Evolutionary conservation across 2,113 vertebrate genomes (phyloP), one percentile per base, ranked within the genome.

Genomic region (Hydropotes inermis): DNA sequence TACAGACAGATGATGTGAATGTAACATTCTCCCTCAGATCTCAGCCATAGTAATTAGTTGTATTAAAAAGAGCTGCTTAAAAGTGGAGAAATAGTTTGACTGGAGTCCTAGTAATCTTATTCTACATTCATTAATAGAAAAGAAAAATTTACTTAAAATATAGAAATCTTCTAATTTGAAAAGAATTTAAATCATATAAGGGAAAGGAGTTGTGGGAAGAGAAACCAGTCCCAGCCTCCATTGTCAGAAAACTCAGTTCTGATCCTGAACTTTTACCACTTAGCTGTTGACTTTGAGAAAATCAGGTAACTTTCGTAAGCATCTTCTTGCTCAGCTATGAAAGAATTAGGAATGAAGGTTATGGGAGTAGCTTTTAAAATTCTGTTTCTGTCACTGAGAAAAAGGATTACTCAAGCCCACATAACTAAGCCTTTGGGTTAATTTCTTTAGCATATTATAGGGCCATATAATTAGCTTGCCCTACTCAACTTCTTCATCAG

Each of bases 121-220:
- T 54, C 33, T 93, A 6, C n/a, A 12, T 43, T 89, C 23, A 83
- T 54, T 84, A 91, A 84, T n/a, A 57, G 12, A 91, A 97, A 64
- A 67, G 89, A 36, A 95, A 79, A 89, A 45, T 84, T 45, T n/a
- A 55, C 14, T 67, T 92, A 36, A 43, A 64, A 45, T 58, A 7
- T 50, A 50, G 30, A 91, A 95, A 74, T 8, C 15, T 89, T 88
- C 67, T 15, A 95, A 92, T 52, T 58, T 95, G 45, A 89, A 93
- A 86, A 92, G 12, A 85, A 52, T 21, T 55, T 70, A 19, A 87
- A 28, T 91, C 15, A 27, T 70, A 3, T 60, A 28, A 90, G 23
- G 7, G 11, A 83, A 95, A 39, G 33, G 14, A 58, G 9, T 33
- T 12, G 1, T 79, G 21, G 70, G 21, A 82, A 88, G 47, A 79